Evolutionary conservation across 2,113 vertebrate genomes (phyloP), one percentile per base, ranked within the genome.

Genomic region (Pao palembangensis): DNA sequence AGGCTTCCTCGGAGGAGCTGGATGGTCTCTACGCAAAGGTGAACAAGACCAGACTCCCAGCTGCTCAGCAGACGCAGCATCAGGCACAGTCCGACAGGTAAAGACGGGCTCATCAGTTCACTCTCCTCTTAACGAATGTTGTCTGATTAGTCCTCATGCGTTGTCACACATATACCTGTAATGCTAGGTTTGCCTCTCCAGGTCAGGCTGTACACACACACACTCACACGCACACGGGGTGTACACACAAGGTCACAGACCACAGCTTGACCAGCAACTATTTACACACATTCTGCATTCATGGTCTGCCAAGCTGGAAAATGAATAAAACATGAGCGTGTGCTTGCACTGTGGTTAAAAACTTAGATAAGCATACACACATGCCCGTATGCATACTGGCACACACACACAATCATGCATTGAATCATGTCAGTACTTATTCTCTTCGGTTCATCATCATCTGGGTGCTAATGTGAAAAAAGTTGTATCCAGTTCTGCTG

Each of bases 11-110:
- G n/a, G 93, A 96, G 64, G 94, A 95, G 14, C 87, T 93, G 69
- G 94, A 96, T 47, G 92, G 93, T 38, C 87, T 98, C 8, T 96
- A 99, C 63, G 95, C 94, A 76, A 96, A 95, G 83, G 92, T 98
- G 87, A 96, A 95, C 91, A 98, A 95, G 83, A 82, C 87, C 21
- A 92, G 92, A 66, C 88, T 90, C 3, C 85, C 88, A 0, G 85
- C 88, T 1, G 28, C 56, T 47, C 76, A 63, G 0, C 77, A 77
- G 58, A 67, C 48, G 69, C 75, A 64, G 14, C 55, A 58, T 2
- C 79, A 50, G 41, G 11, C 66, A 0, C 73, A 28, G 15, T 55
- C 66, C 72, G 92, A 94, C 88, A 94, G 93, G 95, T 98, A 90
- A 91, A 34, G 12, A 28, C 6, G 16, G 42, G 17, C 8, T 3